Evolutionary conservation across 35 echinoderm and acorn worm species (phyloP).

Genomic region (Chiridota heheva): DNA sequence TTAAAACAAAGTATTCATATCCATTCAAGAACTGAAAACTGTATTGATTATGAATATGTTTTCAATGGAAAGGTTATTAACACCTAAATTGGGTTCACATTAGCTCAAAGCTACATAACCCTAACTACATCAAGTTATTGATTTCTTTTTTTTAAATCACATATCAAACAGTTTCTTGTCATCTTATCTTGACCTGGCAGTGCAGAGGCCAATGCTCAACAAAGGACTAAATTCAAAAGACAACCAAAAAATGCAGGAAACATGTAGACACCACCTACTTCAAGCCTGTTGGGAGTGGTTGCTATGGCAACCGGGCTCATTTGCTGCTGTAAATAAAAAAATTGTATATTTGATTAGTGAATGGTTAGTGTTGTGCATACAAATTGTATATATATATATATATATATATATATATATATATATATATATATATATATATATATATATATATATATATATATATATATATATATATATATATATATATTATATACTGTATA

Average conservation of each 20-base stretch:
- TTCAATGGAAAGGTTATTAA: neutral
- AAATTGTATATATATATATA: too few species aligned
- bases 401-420: too few species aligned
- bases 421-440: too few species aligned
- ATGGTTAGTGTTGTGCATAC: too few species aligned
- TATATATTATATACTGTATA: too few species aligned
- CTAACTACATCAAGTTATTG: neutral
- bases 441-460: too few species aligned
- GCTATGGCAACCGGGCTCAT: constrained; percentile 22
- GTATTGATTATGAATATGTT: too few species aligned
- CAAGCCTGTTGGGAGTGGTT: constrained; percentile 13
- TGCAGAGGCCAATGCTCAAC: neutral
- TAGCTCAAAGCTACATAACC: neutral
- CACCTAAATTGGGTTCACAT: neutral
- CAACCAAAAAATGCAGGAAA: neutral
- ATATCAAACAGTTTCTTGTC: neutral
- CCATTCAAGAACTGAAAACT: too few species aligned
- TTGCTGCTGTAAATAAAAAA: constrained; percentile 14
- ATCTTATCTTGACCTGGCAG: neutral
- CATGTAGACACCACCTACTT: constrained; percentile 9
- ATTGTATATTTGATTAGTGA: too few species aligned
- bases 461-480: too few species aligned
- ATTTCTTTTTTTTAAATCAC: neutral
- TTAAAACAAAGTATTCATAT: too few species aligned
- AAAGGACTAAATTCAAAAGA: neutral